A percentile compares a stretch with the other conserved stretches of the same genome.
phyloP scores from a whole-genome alignment of 2,113 vertebrate species.

The Ivindomyrus marchei region DNA sequence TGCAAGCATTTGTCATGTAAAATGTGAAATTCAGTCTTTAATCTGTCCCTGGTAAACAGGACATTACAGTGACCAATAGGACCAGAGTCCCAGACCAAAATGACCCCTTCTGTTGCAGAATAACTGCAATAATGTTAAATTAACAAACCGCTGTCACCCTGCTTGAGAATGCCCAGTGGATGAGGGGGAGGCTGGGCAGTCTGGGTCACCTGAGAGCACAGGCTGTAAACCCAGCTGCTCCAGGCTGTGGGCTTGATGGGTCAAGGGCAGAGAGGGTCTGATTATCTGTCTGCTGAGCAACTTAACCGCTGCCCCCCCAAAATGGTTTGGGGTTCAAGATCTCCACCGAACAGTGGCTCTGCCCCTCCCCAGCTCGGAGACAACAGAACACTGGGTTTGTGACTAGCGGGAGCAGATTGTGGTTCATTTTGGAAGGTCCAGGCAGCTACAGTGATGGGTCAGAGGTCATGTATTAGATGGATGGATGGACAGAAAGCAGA shows the following conservation, averaged over 20 bases:
- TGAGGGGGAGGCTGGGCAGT: background rate
- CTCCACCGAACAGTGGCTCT: background rate
- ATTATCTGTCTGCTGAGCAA: background rate
- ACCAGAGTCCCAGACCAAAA: background rate
- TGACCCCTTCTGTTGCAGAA: background rate
- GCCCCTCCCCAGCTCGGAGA: background rate
- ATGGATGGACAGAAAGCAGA: background rate
- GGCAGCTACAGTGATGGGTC: background rate
- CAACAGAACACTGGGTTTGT: background rate
- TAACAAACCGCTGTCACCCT: background rate
- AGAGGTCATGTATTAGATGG: background rate
- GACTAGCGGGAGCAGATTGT: background rate
- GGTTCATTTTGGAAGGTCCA: background rate
- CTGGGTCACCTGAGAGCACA: background rate
- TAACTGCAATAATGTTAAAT: background rate
- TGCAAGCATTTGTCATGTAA: background rate
- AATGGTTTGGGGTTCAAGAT: background rate
- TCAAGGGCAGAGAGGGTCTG: background rate
- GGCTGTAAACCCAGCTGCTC: background rate
- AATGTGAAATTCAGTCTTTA: background rate
- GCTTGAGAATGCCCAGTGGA: background rate
- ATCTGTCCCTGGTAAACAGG: background rate
- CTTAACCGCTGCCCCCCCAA: background rate
- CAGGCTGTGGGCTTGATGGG: background rate
- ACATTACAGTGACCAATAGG: background rate